Evolutionary conservation across 2,113 vertebrate genomes (phyloP), one percentile per base, ranked within the genome.

Genomic region (Prochilodus magdalenae): DNA sequence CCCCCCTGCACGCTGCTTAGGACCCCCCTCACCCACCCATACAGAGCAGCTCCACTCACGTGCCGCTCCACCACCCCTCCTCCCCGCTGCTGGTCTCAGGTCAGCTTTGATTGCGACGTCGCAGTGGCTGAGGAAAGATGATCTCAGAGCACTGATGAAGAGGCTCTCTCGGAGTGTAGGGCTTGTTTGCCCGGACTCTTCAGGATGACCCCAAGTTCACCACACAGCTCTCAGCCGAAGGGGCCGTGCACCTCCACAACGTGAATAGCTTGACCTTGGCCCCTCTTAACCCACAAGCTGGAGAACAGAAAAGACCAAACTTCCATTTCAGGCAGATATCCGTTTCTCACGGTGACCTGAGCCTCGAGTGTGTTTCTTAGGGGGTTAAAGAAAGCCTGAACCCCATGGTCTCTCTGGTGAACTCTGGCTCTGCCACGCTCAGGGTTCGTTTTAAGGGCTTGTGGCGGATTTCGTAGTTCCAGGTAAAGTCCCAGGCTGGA

Each of bases 181-280:
- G 59, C 15, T 80, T 59, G 18, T 80, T 80, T 80, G 33, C 69
- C 14, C 51, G 44, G n/a, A 36, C 55, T 80, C 69, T 49, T 72
- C 20, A 22, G 11, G 27, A 36, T 63, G 70, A 49, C 24, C 33
- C 57, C 26, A 5, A 62, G 26, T 72, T 63, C 40, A 30, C 13
- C 40, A 26, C 1, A 33, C n/a, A 63, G 69, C 55, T 73, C 69
- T 62, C 27, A 63, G n/a, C 26, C 13, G 27, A 66, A 44, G 16
- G 49, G 33, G 40, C 5, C 20, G 44, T 33, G 49, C 47, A 62
- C 11, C 30, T n/a, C 11, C 15, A 24, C n/a, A 3, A 12, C 14
- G 26, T 22, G 44, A 26, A 57, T 57, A 51, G 44, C 44, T 69
- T 33, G 44, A 29, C 62, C 44, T 51, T 53, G 75, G 62, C 75